A percentile compares a stretch with the other conserved stretches of the same genome.
Evolutionary conservation across 2,797 vertebrate genomes (phyloP).

Genomic region (Scyliorhinus canicula): DNA sequence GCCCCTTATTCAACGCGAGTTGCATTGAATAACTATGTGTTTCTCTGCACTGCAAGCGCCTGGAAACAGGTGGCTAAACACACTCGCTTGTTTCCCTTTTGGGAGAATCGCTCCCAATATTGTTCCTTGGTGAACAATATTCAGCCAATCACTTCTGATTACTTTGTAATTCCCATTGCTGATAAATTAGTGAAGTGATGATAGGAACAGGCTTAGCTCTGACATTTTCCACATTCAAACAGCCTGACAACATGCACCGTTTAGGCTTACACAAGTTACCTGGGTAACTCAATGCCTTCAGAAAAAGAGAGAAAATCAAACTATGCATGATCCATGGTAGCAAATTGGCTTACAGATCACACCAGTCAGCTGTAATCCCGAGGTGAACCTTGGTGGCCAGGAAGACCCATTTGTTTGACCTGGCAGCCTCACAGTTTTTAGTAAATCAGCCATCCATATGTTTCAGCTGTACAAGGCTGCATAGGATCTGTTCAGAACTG

Average conservation of each 20-base stretch:
- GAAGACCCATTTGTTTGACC: not conserved
- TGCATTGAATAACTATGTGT: no score
- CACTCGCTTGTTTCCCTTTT: no score
- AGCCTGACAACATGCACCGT: not conserved
- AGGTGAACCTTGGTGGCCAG: not conserved
- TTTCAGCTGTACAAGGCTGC: not conserved
- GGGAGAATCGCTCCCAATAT: no score
- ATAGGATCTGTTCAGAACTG: not conserved
- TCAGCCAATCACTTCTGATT: not conserved
- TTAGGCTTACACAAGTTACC: not conserved
- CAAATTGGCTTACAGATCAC: not conserved
- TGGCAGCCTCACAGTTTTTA: not conserved
- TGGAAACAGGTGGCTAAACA: no score
- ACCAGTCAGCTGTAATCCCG: not conserved
- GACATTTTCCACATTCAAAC: not conserved
- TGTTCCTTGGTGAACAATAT: not conserved
- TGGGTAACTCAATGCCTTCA: not conserved
- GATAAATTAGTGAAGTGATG: not conserved
- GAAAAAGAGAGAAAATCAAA: not conserved
- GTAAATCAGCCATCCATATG: not conserved
- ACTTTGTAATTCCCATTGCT: not conserved
- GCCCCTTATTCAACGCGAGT: no score
- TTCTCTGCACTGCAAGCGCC: no score
- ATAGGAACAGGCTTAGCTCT: not conserved
- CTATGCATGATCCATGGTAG: not conserved